Conservation (phyloP, 2,113 vertebrate genomes). For the Rana temporaria region DNA sequence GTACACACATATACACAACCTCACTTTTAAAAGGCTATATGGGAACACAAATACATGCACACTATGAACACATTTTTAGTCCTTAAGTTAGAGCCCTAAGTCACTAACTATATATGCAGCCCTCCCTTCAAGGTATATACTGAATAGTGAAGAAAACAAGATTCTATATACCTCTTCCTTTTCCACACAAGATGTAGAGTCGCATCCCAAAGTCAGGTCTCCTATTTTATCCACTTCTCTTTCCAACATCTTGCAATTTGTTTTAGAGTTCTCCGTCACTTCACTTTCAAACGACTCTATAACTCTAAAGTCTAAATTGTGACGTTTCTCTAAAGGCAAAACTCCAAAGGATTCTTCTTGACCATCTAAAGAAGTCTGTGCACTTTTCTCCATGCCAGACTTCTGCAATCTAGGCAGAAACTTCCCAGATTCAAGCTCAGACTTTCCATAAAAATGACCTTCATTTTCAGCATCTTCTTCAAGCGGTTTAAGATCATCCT, state of each 20-base stretch:
- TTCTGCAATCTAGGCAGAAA: slow-evolving; percentile 96
- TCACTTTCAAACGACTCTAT: slow-evolving; percentile 74
- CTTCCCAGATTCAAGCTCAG: slow-evolving; percentile 96
- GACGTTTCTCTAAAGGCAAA: slow-evolving; percentile 78
- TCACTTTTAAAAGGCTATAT: too few species aligned
- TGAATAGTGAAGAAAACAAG: slow-evolving; percentile 15
- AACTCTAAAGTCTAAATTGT: slow-evolving; percentile 83
- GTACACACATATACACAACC: too few species aligned
- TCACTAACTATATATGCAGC: too few species aligned
- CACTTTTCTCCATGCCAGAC: slow-evolving; percentile 99
- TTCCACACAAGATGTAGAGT: slow-evolving; percentile 79
- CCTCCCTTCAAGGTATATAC: too few species aligned
- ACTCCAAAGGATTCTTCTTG: slow-evolving; percentile 88
- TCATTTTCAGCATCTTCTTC: slow-evolving; percentile 98
- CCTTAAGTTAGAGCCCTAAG: too few species aligned
- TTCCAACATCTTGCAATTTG: slow-evolving; percentile 78
- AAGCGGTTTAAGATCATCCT: slow-evolving; percentile 95
- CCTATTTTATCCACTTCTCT: slow-evolving; percentile 73
- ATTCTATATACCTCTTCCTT: slow-evolving; percentile 81
- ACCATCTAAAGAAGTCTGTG: slow-evolving; percentile 97
- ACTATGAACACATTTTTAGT: too few species aligned
- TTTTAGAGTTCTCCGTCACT: slow-evolving; percentile 70
- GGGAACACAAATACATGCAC: too few species aligned
- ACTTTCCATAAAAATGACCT: slow-evolving; percentile 95
- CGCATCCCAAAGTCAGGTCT: slow-evolving; percentile 77